These are phyloP conservation scores for Microctonus hyperodae DNA, from an alignment of 2,888 invertebrate species.

Conservation along the genomic window DNA sequence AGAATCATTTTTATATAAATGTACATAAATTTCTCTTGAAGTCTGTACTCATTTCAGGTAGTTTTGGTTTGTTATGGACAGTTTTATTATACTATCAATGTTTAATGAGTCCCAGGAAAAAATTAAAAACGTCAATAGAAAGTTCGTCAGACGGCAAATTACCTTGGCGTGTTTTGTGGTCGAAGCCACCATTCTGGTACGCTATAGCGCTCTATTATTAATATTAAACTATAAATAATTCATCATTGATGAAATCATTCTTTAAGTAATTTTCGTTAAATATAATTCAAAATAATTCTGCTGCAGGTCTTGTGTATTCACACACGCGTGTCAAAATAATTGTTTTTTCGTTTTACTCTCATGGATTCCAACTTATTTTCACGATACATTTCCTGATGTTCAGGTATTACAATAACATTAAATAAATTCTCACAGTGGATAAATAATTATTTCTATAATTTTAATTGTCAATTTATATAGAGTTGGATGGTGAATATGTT, in stretches of 20 bases:
- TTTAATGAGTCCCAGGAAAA: slow-evolving; percentile 54
- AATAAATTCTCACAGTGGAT: background rate
- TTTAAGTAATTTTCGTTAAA: too few species aligned
- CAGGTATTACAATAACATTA: slow-evolving; percentile 57
- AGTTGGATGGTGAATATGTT: slow-evolving; percentile 78
- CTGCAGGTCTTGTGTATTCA: slow-evolving; percentile 72
- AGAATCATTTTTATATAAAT: background rate
- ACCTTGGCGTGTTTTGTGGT: slow-evolving; percentile 70
- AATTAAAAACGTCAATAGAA: slow-evolving; percentile 46
- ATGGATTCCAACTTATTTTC: slow-evolving; percentile 78
- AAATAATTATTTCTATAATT: slow-evolving; percentile 9
- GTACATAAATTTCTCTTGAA: background rate
- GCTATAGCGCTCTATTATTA: background rate
- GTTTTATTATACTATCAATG: slow-evolving; percentile 67
- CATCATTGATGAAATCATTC: too few species aligned
- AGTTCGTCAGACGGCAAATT: slow-evolving; percentile 61
- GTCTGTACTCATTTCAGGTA: slow-evolving; percentile 56
- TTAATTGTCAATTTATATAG: slow-evolving; percentile 44
- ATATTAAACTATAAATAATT: slow-evolving; percentile 13
- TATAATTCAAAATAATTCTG: background rate
- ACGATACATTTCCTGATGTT: slow-evolving; percentile 73
- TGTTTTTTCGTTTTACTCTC: slow-evolving; percentile 76
- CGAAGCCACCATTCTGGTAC: slow-evolving; percentile 71
- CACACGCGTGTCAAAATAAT: slow-evolving; percentile 77
- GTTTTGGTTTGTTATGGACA: slow-evolving; percentile 68